Evolutionary conservation across 2,888 invertebrate species (phyloP).

Genomic region (Latheticus oryzae): DNA sequence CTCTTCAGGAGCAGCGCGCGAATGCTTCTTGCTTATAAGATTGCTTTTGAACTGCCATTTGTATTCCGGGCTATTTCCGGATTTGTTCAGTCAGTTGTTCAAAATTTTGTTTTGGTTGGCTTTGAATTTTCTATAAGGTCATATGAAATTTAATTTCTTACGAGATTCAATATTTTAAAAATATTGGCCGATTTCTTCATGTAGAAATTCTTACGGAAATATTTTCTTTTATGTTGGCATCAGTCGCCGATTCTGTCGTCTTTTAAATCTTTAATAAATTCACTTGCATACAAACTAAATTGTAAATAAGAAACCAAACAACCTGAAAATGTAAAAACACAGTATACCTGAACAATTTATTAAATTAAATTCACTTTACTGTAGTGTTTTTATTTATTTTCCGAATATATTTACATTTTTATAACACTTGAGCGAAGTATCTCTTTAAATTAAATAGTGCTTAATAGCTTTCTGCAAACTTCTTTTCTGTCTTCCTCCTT

Average conservation of each 20-base stretch:
- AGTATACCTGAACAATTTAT: too few species aligned
- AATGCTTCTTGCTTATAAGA: constrained; percentile 28
- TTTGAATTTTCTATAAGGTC: constrained; percentile 42
- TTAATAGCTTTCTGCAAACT: too few species aligned
- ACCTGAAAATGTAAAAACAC: too few species aligned
- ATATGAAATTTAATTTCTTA: constrained; percentile 40
- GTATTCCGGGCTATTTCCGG: constrained; percentile 46
- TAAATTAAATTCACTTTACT: too few species aligned
- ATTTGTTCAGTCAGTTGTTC: constrained; percentile 44
- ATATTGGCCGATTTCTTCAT: constrained; percentile 23
- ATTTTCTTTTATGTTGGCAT: constrained; percentile 11
- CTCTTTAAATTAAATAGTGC: too few species aligned
- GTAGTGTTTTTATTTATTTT: too few species aligned
- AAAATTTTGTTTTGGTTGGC: constrained; percentile 44
- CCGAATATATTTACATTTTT: too few species aligned
- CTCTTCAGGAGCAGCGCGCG: constrained; percentile 18
- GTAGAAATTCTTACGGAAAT: constrained; percentile 22
- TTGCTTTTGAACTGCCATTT: constrained; percentile 45
- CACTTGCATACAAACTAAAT: constrained; percentile 1
- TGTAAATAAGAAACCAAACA: too few species aligned
- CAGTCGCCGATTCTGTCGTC: constrained; percentile 1
- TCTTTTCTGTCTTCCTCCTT: too few species aligned
- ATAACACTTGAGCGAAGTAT: too few species aligned
- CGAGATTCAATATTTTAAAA: constrained; percentile 31
- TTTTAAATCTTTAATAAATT: constrained; percentile 23